phyloP scores from a whole-genome alignment of 2,113 vertebrate genomes.

The Perognathus longimembris region DNA sequence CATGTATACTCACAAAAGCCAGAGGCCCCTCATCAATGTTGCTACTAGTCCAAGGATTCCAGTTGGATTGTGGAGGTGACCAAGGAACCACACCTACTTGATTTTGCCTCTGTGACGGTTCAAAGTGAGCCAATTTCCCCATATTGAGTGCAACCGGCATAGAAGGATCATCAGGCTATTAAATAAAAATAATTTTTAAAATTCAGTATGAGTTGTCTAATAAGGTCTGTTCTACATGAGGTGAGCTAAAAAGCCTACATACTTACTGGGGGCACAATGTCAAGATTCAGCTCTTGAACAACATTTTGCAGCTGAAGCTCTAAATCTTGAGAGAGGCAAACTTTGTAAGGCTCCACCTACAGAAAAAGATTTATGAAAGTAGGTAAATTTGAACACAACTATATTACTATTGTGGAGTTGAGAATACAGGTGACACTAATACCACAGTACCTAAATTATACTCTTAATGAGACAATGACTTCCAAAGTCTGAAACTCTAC shows the following conservation, averaged over 20 bases:
- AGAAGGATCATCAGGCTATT: slow-evolving; percentile 89
- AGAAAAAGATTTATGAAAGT: not conserved
- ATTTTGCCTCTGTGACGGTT: slow-evolving; percentile 93
- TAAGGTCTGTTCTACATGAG: not conserved
- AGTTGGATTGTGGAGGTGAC: slow-evolving; percentile 98
- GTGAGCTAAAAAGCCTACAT: not conserved
- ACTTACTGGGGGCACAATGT: slow-evolving; percentile 87
- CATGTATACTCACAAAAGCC: slow-evolving; percentile 90
- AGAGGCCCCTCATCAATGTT: slow-evolving; percentile 98
- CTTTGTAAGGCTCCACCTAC: slow-evolving; percentile 93
- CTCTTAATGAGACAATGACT: too few species aligned
- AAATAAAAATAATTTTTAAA: not conserved
- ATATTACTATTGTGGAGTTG: not conserved
- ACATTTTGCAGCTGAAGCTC: slow-evolving; percentile 87
- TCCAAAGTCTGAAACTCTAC: not conserved
- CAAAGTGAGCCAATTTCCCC: slow-evolving; percentile 94
- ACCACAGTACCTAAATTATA: too few species aligned
- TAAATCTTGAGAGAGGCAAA: slow-evolving; percentile 89
- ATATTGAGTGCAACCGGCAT: slow-evolving; percentile 89
- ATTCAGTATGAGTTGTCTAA: not conserved
- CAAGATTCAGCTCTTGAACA: slow-evolving; percentile 90
- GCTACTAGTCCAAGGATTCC: slow-evolving; percentile 99
- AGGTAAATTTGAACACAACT: too few species aligned
- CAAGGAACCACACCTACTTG: slow-evolving; percentile 94
- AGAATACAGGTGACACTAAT: not conserved